phyloP scores from a whole-genome alignment of 2,888 invertebrate genomes.

The Monopis laevigella region DNA sequence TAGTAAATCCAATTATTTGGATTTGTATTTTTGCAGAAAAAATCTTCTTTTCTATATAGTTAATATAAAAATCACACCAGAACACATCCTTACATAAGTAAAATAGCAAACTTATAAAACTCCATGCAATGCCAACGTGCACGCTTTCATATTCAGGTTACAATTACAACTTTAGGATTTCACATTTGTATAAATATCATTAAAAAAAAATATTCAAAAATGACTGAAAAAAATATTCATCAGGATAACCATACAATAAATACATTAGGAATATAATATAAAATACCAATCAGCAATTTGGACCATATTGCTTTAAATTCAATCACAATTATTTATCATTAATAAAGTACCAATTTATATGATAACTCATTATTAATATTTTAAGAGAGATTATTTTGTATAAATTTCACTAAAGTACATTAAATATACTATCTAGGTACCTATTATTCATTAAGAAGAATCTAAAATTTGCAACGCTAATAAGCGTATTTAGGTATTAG shows the following conservation, averaged over 20 bases:
- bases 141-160: slow-evolving; percentile 1
- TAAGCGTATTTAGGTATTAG: too few relatives aligned
- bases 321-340: too few relatives aligned
- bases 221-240: slow-evolving; percentile 1
- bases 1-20: too few relatives aligned
- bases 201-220: slow-evolving; percentile 2
- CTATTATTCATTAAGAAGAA: too few relatives aligned
- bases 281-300: too few relatives aligned
- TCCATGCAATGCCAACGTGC: slow-evolving; percentile 43
- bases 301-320: too few relatives aligned
- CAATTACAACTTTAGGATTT: neutral
- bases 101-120: slow-evolving; percentile 21
- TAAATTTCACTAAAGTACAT: too few relatives aligned
- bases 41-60: slow-evolving; percentile 15
- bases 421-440: too few relatives aligned
- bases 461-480: too few relatives aligned
- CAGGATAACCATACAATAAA: neutral
- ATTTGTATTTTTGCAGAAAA: too few relatives aligned
- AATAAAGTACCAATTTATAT: neutral
- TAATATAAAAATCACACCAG: slow-evolving; percentile 30
- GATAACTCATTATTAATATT: neutral
- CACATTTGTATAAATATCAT: neutral
- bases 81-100: slow-evolving; percentile 33
- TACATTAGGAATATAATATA: neutral
- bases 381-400: too few relatives aligned